Conservation (phyloP, 2,797 vertebrate genomes). For the Peromyscus eremicus region DNA sequence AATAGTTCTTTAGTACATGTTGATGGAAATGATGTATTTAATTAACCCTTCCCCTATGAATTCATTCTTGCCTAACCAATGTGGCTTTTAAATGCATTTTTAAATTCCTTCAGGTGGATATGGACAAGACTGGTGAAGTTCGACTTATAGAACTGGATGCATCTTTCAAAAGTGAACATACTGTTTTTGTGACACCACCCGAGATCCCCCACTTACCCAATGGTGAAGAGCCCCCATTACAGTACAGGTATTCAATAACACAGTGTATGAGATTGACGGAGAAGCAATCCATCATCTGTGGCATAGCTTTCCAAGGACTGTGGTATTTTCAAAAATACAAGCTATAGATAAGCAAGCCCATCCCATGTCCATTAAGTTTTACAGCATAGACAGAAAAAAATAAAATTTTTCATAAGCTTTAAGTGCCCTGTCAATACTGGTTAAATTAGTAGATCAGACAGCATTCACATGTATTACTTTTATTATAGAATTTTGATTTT, state of each 20-base stretch:
- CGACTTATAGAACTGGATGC: slow-evolving; percentile 98
- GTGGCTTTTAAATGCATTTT: background rate
- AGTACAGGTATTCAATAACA: slow-evolving; percentile 93
- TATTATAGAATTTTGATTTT: slow-evolving; percentile 66
- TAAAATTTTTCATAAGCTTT: slow-evolving; percentile 39
- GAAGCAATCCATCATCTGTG: slow-evolving; percentile 67
- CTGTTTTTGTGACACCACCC: slow-evolving; percentile 98
- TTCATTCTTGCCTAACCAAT: slow-evolving; percentile 20
- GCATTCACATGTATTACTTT: slow-evolving; percentile 35
- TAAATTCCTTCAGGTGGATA: slow-evolving; percentile 91
- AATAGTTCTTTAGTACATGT: background rate
- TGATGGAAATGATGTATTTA: slow-evolving; percentile 52
- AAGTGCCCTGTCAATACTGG: slow-evolving; percentile 29
- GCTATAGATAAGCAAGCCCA: slow-evolving; percentile 80
- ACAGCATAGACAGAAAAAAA: background rate
- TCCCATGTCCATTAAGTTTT: slow-evolving; percentile 76
- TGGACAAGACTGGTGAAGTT: slow-evolving; percentile 93
- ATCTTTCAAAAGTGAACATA: slow-evolving; percentile 98
- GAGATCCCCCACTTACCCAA: slow-evolving; percentile 96
- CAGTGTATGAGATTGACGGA: slow-evolving; percentile 68
- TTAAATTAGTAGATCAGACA: slow-evolving; percentile 25
- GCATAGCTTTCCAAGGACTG: slow-evolving; percentile 78
- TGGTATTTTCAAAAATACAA: slow-evolving; percentile 80
- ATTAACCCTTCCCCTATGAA: slow-evolving; percentile 24
- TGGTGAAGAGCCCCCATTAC: slow-evolving; percentile 95